Evolutionary conservation across 2,797 vertebrate species (phyloP).

Genomic region (Poecilia wingei): DNA sequence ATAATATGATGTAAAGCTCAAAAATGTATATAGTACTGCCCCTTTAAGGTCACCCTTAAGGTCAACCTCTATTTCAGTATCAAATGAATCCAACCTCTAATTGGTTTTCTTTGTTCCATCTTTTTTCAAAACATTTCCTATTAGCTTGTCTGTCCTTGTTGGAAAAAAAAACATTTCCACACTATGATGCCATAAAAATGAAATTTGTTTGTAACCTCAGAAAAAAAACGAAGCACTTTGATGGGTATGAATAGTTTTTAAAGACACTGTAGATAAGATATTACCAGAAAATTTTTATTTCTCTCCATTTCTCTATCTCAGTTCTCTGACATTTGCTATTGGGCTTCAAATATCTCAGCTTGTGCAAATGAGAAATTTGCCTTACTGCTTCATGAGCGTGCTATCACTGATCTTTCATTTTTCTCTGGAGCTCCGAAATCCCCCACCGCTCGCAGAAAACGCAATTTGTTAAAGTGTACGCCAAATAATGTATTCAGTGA

Average conservation of each 20-base stretch:
- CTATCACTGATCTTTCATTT: constrained; percentile 11
- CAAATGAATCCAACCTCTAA: neutral
- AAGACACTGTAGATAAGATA: neutral
- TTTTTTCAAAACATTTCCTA: neutral
- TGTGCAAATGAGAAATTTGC: constrained; percentile 15
- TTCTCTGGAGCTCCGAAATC: constrained; percentile 25
- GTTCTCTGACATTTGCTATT: neutral
- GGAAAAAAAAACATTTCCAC: neutral
- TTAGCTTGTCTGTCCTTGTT: neutral
- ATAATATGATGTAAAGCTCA: too few species aligned
- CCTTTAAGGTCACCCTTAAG: neutral
- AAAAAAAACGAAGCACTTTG: neutral
- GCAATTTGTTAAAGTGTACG: constrained; percentile 46
- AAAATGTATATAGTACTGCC: too few species aligned
- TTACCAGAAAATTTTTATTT: neutral
- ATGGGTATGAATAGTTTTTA: neutral
- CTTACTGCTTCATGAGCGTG: neutral
- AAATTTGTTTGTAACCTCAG: neutral
- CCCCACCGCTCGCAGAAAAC: constrained; percentile 29
- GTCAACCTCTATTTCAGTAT: neutral
- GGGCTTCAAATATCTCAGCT: constrained; percentile 14
- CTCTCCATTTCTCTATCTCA: neutral
- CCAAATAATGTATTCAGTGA: constrained; percentile 53
- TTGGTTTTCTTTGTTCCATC: neutral
- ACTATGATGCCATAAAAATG: neutral